Conservation (phyloP, 2,888 invertebrate species). For the Scaptomyza flava region DNA sequence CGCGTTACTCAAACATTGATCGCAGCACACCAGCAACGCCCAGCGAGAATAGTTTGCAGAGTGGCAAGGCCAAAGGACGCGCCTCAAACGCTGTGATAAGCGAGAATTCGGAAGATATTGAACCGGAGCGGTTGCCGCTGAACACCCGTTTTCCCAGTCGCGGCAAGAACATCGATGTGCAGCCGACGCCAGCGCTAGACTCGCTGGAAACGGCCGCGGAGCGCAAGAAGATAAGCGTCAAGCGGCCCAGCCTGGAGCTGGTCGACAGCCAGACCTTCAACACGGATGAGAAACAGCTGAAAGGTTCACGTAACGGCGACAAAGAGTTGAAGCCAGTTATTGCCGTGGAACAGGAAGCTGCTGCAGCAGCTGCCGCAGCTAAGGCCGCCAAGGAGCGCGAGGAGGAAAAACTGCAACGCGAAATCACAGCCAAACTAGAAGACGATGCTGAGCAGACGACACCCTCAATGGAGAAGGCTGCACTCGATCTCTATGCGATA, state of each 20-base stretch:
- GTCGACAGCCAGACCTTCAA: slow-evolving; percentile 93
- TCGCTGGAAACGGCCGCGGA: slow-evolving; percentile 86
- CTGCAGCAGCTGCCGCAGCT: slow-evolving; percentile 67
- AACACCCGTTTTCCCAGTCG: slow-evolving; percentile 94
- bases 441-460: slow-evolving; percentile 83
- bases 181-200: slow-evolving; percentile 86
- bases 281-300: slow-evolving; percentile 85
- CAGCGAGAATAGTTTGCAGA: slow-evolving; percentile 86
- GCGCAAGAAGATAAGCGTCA: slow-evolving; percentile 84
- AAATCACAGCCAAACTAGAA: slow-evolving; percentile 45
- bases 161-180: slow-evolving; percentile 85
- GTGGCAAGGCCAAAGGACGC: slow-evolving; percentile 87
- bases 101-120: slow-evolving; percentile 70
- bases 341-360: slow-evolving; percentile 76
- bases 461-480: slow-evolving; percentile 92
- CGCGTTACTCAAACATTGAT: slow-evolving; percentile 84
- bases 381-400: slow-evolving; percentile 50
- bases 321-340: slow-evolving; percentile 78
- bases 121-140: slow-evolving; percentile 88
- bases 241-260: slow-evolving; percentile 91
- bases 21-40: slow-evolving; percentile 85
- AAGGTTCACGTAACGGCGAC: slow-evolving; percentile 81
- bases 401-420: slow-evolving; percentile 41
- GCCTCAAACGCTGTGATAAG: slow-evolving; percentile 74
- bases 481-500: slow-evolving; percentile 92